Base-by-base conservation (phyloP, 2,113 vertebrate species). In the Willisornis vidua region DNA sequence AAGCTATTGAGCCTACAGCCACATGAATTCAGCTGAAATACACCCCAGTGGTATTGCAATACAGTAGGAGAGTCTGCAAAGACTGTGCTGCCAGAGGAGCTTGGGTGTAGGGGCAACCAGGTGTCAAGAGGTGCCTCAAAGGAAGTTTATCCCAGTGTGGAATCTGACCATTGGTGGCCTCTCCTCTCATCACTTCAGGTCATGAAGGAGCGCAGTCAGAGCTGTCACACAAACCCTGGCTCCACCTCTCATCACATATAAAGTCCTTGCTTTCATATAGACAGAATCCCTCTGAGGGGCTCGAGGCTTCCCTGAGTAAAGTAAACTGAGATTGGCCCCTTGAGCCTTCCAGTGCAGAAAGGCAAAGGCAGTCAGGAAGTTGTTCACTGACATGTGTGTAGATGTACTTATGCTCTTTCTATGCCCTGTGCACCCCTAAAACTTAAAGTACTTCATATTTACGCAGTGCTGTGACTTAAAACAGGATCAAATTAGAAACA, bases 401-500 rank as follows among this genome's bases (percentile, higher is more conserved):
- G 57, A 91, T 61, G 29, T 16, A n/a, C n/a, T 73, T n/a, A 22
- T 1, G 14, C 10, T 61, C 37, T 24, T 45, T 75, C 45, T 54
- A 82, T 46, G 15, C 31, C 24, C 41, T 57, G 10, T 51, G 49
- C 3, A 5, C 26, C 8, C n/a, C 54, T 33, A 85, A 73, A 92
- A 29, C 37, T 54, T 54, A 89, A 87, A 87, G 55, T 74, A 35
- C 26, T 90, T 92, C 65, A 19, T 57, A 63, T 74, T 71, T 85
- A 74, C 31, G 37, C 68, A 71, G 5, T 6, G 5, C n/a, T 87
- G 51, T 58, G 79, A 62, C 81, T 94, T 58, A 70, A 82, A 96
- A 67, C 3, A 1, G 26, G 57, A 39, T 58, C 37, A n/a, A 93
- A 92, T 94, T 83, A 94, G 88, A 94, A 92, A 85, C 33, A 91